Percentiles rank a stretch among this genome's conserved stretches.
These are phyloP conservation scores for Anomalospiza imberbis DNA, from an alignment of 2,797 vertebrate genomes.

Conservation along the genomic window DNA sequence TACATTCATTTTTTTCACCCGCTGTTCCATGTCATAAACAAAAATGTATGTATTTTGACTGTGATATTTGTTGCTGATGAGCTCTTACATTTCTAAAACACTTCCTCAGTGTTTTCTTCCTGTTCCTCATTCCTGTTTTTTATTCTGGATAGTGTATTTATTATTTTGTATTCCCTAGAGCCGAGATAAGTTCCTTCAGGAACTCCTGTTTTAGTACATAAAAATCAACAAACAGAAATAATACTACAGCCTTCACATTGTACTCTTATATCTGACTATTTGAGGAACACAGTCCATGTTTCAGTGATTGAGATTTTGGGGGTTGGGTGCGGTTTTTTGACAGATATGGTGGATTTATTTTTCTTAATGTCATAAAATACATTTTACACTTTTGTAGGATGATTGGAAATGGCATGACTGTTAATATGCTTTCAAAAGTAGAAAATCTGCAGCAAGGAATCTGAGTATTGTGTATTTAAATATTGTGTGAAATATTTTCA, in stretches of 20 bases:
- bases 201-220: neutral
- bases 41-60: neutral
- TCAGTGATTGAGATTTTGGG: neutral
- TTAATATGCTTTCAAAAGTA: neutral
- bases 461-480: neutral
- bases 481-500: neutral
- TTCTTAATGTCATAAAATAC: neutral
- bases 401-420: neutral
- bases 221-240: neutral
- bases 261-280: neutral
- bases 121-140: neutral
- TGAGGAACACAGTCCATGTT: neutral
- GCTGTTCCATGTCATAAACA: neutral
- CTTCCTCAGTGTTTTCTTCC: neutral
- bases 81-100: neutral
- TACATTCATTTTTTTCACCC: neutral
- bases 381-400: neutral
- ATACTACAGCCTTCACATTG: neutral
- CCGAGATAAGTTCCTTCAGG: neutral
- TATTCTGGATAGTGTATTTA: neutral
- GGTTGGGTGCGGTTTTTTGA: neutral
- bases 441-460: neutral
- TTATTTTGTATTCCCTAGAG: neutral
- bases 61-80: neutral
- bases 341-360: neutral